phyloP scores from a whole-genome alignment of 23 tunicate genomes.

The Styela clava region DNA sequence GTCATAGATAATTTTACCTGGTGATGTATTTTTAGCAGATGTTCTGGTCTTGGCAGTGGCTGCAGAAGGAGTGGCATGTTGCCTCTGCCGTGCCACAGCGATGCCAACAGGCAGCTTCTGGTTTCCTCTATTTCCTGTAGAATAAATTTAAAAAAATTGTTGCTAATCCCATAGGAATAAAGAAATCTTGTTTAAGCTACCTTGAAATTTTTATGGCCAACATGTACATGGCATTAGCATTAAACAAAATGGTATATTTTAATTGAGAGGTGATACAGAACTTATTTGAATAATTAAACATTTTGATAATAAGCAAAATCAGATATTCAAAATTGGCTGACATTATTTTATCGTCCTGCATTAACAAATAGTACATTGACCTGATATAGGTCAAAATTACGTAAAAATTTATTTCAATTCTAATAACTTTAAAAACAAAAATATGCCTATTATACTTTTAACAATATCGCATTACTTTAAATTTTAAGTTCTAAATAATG shows the following conservation, averaged over 20 bases:
- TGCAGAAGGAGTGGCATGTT: neutral
- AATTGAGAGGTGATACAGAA: neutral
- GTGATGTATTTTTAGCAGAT: neutral
- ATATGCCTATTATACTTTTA: too few relatives aligned
- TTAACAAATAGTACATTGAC: too few relatives aligned
- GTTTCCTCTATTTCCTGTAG: slow-evolving; percentile 25
- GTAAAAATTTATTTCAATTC: too few relatives aligned
- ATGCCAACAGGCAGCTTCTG: slow-evolving; percentile 29
- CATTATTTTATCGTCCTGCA: too few relatives aligned
- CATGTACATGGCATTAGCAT: neutral
- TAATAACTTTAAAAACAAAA: too few relatives aligned
- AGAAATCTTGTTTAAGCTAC: neutral
- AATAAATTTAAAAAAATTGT: neutral
- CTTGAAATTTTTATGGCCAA: neutral
- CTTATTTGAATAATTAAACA: too few relatives aligned
- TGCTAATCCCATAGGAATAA: neutral
- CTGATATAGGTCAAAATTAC: too few relatives aligned
- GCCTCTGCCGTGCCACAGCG: slow-evolving; percentile 26
- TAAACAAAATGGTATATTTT: neutral
- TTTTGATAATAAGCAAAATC: too few relatives aligned
- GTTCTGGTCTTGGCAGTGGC: slow-evolving; percentile 1
- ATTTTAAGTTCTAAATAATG: too few relatives aligned
- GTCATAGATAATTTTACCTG: too few relatives aligned
- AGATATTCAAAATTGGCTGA: too few relatives aligned
- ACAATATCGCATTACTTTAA: too few relatives aligned